These are phyloP conservation scores for Drosophila subpulchrella DNA, from an alignment of 1,140 invertebrate genomes.

Conservation along the genomic window DNA sequence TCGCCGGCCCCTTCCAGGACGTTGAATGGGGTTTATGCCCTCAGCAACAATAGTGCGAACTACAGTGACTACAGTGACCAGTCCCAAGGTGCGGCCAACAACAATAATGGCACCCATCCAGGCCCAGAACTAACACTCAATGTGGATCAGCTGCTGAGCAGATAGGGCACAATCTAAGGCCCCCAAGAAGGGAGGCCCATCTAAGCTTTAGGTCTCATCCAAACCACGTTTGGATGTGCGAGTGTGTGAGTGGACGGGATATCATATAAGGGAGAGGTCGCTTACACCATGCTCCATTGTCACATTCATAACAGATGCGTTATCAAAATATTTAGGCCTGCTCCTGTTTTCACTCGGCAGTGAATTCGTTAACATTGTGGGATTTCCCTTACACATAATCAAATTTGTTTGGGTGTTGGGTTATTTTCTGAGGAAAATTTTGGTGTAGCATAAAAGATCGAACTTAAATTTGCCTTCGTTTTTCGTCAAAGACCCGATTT, in stretches of 20 bases:
- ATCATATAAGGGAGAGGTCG: not conserved
- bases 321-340: too few species aligned
- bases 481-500: too few species aligned
- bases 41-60: constrained; percentile 20
- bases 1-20: constrained; percentile 74
- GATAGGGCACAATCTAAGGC: constrained; percentile 82
- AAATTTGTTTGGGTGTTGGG: too few species aligned
- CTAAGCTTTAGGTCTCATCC: constrained; percentile 67
- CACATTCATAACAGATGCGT: too few species aligned
- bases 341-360: too few species aligned
- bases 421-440: too few species aligned
- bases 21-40: constrained; percentile 61
- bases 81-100: constrained; percentile 19
- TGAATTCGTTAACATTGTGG: too few species aligned
- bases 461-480: too few species aligned
- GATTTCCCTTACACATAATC: too few species aligned
- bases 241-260: constrained; percentile 2
- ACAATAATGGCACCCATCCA: constrained; percentile 37
- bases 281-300: not conserved
- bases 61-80: constrained; percentile 37
- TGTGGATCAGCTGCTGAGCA: constrained; percentile 75
- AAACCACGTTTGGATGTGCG: constrained; percentile 19
- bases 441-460: too few species aligned
- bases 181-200: constrained; percentile 10
- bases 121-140: constrained; percentile 71